Percentiles rank a stretch among this genome's conserved stretches.
Evolutionary conservation across 2,113 vertebrate species (phyloP).

Genomic region (Rhea pennata): DNA sequence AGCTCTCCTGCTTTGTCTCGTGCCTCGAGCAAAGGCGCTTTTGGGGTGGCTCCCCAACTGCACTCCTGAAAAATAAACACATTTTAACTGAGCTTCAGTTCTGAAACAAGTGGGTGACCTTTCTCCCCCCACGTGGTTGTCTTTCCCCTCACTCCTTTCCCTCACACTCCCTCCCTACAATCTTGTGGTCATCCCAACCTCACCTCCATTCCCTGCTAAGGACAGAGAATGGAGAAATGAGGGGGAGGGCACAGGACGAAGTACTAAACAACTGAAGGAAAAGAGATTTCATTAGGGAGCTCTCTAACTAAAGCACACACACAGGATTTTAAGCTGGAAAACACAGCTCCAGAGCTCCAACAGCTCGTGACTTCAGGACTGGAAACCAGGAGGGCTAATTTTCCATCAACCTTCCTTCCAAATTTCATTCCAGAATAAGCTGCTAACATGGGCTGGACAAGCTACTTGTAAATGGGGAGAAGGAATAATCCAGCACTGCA

Average conservation of each 20-base stretch:
- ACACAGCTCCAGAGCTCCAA: background rate
- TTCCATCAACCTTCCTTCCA: background rate
- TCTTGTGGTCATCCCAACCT: background rate
- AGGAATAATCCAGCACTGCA: background rate
- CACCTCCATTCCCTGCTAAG: background rate
- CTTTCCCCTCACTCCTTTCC: background rate
- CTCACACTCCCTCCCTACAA: background rate
- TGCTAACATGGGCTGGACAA: background rate
- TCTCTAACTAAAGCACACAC: background rate
- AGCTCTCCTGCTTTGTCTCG: background rate
- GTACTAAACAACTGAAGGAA: background rate
- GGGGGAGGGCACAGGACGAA: background rate
- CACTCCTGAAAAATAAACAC: fast-evolving
- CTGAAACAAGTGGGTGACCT: background rate
- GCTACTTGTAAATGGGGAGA: background rate
- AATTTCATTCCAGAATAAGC: background rate
- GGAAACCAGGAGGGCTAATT: background rate
- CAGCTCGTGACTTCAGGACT: background rate
- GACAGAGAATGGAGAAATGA: background rate
- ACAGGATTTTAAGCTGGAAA: background rate
- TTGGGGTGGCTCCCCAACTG: background rate
- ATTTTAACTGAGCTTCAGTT: background rate
- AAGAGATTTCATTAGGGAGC: background rate
- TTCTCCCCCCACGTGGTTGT: too few relatives aligned
- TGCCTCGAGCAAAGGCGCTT: background rate